Conservation (phyloP, 2,888 invertebrate genomes). For the Agrochola macilenta region DNA sequence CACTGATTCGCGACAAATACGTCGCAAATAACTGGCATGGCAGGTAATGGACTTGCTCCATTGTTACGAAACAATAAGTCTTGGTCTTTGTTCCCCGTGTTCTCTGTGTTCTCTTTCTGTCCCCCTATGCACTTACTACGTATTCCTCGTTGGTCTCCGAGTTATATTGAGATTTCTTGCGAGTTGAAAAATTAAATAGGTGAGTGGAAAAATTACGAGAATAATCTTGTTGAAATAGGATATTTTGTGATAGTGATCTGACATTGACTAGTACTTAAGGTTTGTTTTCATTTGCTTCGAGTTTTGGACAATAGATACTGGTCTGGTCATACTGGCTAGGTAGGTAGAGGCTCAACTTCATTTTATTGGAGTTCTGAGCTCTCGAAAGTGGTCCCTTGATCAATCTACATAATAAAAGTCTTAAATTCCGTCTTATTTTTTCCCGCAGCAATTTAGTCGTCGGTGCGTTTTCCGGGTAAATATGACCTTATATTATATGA, state of each 20-base stretch:
- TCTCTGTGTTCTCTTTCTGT: slow-evolving; percentile 39
- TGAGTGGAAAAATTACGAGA: slow-evolving; percentile 14
- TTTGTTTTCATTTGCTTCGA: neutral
- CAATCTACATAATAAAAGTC: neutral
- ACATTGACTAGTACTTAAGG: neutral
- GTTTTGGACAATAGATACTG: neutral
- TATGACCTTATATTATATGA: neutral
- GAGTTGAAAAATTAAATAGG: slow-evolving; percentile 43
- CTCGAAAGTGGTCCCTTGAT: neutral
- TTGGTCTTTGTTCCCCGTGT: slow-evolving; percentile 69
- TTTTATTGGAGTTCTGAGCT: neutral
- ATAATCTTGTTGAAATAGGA: neutral
- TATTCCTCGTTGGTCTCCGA: slow-evolving; percentile 37
- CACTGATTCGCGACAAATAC: slow-evolving; percentile 63
- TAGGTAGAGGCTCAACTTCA: neutral
- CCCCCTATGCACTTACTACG: slow-evolving; percentile 49
- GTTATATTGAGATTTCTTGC: slow-evolving; percentile 39
- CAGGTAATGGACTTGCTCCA: slow-evolving; percentile 67
- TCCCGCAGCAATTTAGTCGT: neutral
- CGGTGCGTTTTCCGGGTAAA: neutral
- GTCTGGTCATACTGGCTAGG: neutral
- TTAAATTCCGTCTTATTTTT: neutral
- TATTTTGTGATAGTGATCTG: neutral
- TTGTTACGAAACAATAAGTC: slow-evolving; percentile 73
- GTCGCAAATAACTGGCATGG: slow-evolving; percentile 57